Evolutionary conservation across 92 coral and sea anemone genomes (phyloP), one percentile per base, ranked within the genome.

Genomic region (Zoanthus solanderi): DNA sequence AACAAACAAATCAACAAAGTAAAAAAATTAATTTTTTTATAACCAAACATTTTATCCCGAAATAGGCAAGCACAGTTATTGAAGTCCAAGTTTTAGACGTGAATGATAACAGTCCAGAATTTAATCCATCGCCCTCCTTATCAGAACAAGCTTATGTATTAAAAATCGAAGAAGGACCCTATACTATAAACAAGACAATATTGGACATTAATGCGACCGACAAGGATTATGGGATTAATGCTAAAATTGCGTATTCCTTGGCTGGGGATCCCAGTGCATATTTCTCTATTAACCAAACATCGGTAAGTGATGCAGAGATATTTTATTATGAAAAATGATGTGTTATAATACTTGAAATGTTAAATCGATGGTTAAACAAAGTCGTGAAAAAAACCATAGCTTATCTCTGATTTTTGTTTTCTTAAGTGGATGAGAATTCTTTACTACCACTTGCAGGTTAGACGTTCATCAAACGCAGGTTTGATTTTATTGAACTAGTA

Each of bases 141-240:
- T 77, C 89, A 10, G 87, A 87, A 17, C 75, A 77, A 42, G 65
- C 91, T 0, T 94, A 93, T 78, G 80, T 90, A 56, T 73, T 69
- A 12, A 78, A 86, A 18, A 61, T 87, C 29, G 79, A 72, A 45
- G 96, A 94, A 87, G 97, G 95, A 1, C 91, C 93, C n/a, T 80
- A n/a, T 4, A 92, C 94, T 46, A 44, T 92, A 1, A 86, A 85
- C 75, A 23, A 60, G 18, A 89, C 85, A 34, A 84, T 94, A 31
- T 75, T 92, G 46, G 90, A 90, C 68, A 56, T 96, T 31, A 95
- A 97, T 72, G 98, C 99, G n/a, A 94, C 99, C 6, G 99, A 97
- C 50, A 85, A 76, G 67, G 99, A 97, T 81, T 75, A 34, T n/a
- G 97, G 95, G 0, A 23, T 29, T n/a, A 97, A 97, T 75, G 93